These are phyloP conservation scores for Distichodus sexfasciatus DNA, from an alignment of 2,797 vertebrate species.

Conservation along the genomic window DNA sequence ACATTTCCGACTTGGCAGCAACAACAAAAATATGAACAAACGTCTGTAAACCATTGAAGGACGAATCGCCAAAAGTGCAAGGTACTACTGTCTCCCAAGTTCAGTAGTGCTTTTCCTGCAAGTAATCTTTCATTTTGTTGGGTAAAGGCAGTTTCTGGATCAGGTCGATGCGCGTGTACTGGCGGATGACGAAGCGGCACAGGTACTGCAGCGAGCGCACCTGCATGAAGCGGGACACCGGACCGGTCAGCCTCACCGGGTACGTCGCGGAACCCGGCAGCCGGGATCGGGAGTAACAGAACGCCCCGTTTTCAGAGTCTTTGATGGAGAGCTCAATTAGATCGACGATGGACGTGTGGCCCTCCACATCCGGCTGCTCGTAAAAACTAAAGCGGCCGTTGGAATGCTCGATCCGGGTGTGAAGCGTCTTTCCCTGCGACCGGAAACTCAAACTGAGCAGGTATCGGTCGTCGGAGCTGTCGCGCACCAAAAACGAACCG, in stretches of 20 bases:
- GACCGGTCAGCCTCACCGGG: constrained; percentile 94
- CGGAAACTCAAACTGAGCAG: constrained; percentile 98
- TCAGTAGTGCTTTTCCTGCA: constrained; percentile 99
- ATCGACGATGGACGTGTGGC: constrained; percentile 96
- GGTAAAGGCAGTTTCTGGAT: constrained; percentile 99
- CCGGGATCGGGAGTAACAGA: constrained; percentile 96
- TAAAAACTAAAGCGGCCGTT: constrained; percentile 99
- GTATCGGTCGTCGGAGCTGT: constrained; percentile 96
- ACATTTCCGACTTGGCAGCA: constrained; percentile 73
- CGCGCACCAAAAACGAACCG: constrained; percentile 94
- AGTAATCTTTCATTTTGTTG: constrained; percentile 99
- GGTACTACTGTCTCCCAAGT: constrained; percentile 80
- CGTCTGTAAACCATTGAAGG: constrained; percentile 91
- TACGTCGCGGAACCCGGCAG: constrained; percentile 96
- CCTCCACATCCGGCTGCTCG: constrained; percentile 96
- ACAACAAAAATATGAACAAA: constrained; percentile 59
- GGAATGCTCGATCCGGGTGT: constrained; percentile 97
- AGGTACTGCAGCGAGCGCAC: constrained; percentile 97
- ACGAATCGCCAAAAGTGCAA: constrained; percentile 91
- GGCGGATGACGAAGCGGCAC: constrained; percentile 97
- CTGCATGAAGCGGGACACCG: constrained; percentile 98
- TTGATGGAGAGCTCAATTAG: constrained; percentile 96
- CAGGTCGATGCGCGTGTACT: constrained; percentile 97
- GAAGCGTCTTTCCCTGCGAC: constrained; percentile 95
- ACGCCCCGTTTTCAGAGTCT: constrained; percentile 98